Base-by-base conservation (phyloP, 2,797 vertebrate genomes). In the Salmo trutta region DNA sequence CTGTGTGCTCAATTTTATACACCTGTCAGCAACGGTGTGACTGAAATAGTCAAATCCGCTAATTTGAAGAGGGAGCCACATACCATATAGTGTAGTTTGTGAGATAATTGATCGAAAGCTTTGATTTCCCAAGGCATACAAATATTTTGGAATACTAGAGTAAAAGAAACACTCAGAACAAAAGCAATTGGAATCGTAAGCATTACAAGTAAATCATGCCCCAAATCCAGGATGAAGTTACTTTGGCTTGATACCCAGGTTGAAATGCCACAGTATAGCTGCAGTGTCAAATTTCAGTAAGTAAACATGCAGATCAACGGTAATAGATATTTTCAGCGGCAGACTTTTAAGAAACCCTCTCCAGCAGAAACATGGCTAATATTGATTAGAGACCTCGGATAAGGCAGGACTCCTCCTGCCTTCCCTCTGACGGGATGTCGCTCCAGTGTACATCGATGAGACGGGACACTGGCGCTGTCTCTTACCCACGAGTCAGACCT, bases 331-430 rank as follows among this genome's bases (percentile, higher is more conserved):
- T 29, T 67, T 67, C 24, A 67, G 27, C 4, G 27, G 27, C 65
- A 67, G 65, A 33, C n/a, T 15, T 31, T 33, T 17, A 12, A 67
- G 27, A 67, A 67, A 33, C 27, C 4, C 4, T 56, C 27, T 31
- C 73, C 76, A 73, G 62, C 62, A 75, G 65, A 69, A 77, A 71
- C 71, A 76, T 73, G 76, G 77, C 77, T 83, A 76, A 78, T 77
- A 79, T 82, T 80, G 78, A 87, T 79, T 73, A 77, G 73, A 33
- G 75, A 74, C 68, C 41, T 47, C 52, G 16, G 71, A 68, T 76
- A 75, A 74, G 62, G 81, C 79, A 73, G 64, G 75, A 79, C 75
- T 47, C 68, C 74, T 77, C 53, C 59, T 24, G 47, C 75, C 52
- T 64, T 72, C 53, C 31, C n/a, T 36, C 73, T 76, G 71, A 83